Evolutionary conservation across 1,140 invertebrate species (phyloP).

Genomic region (Cydia fagiglandana): DNA sequence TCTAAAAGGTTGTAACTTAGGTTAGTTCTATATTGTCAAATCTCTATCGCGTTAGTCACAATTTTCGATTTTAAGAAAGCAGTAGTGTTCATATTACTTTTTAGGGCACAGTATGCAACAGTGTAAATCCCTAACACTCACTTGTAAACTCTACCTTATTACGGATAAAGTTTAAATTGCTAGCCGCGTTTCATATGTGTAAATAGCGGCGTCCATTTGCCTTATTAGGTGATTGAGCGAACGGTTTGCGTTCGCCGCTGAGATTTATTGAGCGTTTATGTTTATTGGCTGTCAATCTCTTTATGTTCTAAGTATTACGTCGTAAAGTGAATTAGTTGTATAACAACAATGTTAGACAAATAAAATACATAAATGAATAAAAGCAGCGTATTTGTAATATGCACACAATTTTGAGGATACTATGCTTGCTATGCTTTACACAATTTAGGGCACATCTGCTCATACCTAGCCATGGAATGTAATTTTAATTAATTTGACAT

Average conservation of each 20-base stretch:
- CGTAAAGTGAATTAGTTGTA: neutral
- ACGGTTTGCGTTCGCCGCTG: neutral
- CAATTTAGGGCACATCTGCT: too few species aligned
- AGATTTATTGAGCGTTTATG: neutral
- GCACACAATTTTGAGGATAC: too few species aligned
- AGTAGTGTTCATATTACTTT: neutral
- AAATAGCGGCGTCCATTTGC: neutral
- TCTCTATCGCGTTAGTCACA: too few species aligned
- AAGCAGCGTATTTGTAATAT: neutral
- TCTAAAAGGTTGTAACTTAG: too few species aligned
- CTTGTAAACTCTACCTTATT: neutral
- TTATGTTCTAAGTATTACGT: neutral
- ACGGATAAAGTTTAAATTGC: neutral
- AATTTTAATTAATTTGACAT: neutral
- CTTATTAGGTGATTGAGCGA: neutral
- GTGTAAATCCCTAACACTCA: neutral
- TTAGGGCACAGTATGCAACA: too few species aligned
- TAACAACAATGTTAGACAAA: neutral
- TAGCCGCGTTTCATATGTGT: neutral
- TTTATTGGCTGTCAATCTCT: conserved; percentile 7
- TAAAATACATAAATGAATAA: too few species aligned
- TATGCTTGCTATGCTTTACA: too few species aligned
- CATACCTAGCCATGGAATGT: too few species aligned
- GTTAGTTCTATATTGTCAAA: too few species aligned
- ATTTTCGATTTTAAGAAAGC: too few species aligned